Evolutionary conservation across 2,113 vertebrate genomes (phyloP), one percentile per base, ranked within the genome.

Genomic region (Halcyon senegalensis): DNA sequence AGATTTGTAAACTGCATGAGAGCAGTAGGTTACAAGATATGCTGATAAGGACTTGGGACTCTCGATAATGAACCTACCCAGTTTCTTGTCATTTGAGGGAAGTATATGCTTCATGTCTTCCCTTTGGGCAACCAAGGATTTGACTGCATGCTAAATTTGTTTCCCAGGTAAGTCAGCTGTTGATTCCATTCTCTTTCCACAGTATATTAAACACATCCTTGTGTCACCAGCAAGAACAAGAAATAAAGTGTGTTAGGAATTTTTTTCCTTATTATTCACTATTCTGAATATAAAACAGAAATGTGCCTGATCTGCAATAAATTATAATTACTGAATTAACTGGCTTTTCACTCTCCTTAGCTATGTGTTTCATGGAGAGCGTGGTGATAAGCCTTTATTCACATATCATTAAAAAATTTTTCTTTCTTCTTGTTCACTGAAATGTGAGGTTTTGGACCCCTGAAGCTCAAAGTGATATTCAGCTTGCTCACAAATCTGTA

Each of bases 1-100:
- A 94, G 89, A 94, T 87, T 93, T 96, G 89, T 94, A 94, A 96
- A 91, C 77, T 75, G 74, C 37, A 44, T 59, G 87, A 94, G 90
- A 96, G 72, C 53, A 95, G 58, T 87, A 93, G 68, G 69, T 81
- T 96, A 88, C 60, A 74, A 81, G 64, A 72, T 89, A 55, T 89
- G 83, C 84, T 94, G 87, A 94, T 92, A 93, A 95, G 77, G 80
- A 88, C 79, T 88, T 93, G 72, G 63, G 60, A 93, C 77, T 84
- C 82, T 84, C n/a, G 4, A n/a, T 64, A 95, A 95, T 74, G 76
- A 93, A 93, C 13, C 46, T 80, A 72, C 35, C 46, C n/a, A 74
- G 66, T 75, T 95, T 94, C 83, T 95, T 96, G 70, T 91, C 55
- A 62, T 92, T 69, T 95, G 69, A 73, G 83, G 56, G 76, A 31